A percentile compares a stretch with the other conserved stretches of the same genome.
phyloP scores from a whole-genome alignment of 2,113 vertebrate genomes.

The Pachyramphus minor region DNA sequence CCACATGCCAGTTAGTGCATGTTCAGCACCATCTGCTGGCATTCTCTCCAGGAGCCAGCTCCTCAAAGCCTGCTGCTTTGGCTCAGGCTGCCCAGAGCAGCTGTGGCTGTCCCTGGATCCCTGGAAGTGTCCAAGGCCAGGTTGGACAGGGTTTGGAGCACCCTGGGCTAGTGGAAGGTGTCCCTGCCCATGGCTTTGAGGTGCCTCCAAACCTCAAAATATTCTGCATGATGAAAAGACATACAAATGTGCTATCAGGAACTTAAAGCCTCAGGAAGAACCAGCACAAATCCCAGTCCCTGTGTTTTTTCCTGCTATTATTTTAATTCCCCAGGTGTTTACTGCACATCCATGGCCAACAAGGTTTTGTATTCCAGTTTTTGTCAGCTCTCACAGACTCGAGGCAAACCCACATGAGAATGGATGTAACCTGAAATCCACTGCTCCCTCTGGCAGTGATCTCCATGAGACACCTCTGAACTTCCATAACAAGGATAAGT shows the following conservation, averaged over 20 bases:
- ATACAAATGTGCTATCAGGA: background rate
- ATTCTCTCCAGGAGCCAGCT: background rate
- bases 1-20: background rate
- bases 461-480: background rate
- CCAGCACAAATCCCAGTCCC: background rate
- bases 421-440: background rate
- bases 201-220: background rate
- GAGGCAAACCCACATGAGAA: background rate
- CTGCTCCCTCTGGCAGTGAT: background rate
- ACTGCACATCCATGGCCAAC: background rate
- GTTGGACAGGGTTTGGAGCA: background rate
- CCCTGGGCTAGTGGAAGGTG: background rate
- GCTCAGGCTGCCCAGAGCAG: background rate
- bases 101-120: background rate
- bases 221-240: background rate
- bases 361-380: background rate
- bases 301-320: background rate
- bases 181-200: background rate
- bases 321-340: background rate
- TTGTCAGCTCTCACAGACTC: background rate
- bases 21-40: conserved; percentile 52
- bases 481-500: background rate
- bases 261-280: background rate
- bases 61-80: background rate
- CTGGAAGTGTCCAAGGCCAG: background rate